A percentile compares a stretch with the other conserved stretches of the same genome.
phyloP scores from a whole-genome alignment of 1,140 invertebrate species.

The Hyles euphorbiae region DNA sequence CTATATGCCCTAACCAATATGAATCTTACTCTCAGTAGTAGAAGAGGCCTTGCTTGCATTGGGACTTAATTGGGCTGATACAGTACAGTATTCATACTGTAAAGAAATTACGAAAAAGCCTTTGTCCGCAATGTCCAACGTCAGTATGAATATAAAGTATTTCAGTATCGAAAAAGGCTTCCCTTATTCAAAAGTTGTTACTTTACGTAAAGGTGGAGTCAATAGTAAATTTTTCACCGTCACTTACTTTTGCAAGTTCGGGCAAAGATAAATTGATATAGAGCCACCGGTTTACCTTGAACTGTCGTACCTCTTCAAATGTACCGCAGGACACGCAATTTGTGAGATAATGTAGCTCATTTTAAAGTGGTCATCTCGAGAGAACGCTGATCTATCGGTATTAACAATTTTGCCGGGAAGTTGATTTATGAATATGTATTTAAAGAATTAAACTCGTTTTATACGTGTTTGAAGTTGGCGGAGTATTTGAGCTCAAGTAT shows the following conservation, averaged over 20 bases:
- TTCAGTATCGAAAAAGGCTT: not conserved
- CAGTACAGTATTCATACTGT: too few relatives aligned
- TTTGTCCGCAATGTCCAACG: too few relatives aligned
- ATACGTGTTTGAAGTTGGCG: not conserved
- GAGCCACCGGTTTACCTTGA: slow-evolving; percentile 7
- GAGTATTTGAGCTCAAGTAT: too few relatives aligned
- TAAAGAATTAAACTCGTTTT: not conserved
- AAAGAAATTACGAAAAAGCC: too few relatives aligned
- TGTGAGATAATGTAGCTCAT: slow-evolving; percentile 4
- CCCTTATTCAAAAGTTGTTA: slow-evolving; percentile 5
- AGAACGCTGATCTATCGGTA: slow-evolving; percentile 20
- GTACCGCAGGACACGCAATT: not conserved
- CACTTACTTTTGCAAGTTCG: slow-evolving; percentile 19
- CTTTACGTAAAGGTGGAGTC: slow-evolving; percentile 5
- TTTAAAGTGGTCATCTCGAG: slow-evolving; percentile 7
- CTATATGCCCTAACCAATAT: too few relatives aligned
- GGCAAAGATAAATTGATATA: slow-evolving; percentile 22
- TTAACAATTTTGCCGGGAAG: slow-evolving; percentile 19
- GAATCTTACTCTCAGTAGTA: too few relatives aligned
- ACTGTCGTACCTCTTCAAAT: slow-evolving; percentile 5
- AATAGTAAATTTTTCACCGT: slow-evolving; percentile 22
- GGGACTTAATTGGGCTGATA: too few relatives aligned
- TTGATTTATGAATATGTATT: slow-evolving; percentile 14
- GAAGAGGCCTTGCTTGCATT: too few relatives aligned
- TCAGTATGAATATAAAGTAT: too few relatives aligned